phyloP scores from a whole-genome alignment of 2,113 vertebrate species.

The Xenopus borealis region DNA sequence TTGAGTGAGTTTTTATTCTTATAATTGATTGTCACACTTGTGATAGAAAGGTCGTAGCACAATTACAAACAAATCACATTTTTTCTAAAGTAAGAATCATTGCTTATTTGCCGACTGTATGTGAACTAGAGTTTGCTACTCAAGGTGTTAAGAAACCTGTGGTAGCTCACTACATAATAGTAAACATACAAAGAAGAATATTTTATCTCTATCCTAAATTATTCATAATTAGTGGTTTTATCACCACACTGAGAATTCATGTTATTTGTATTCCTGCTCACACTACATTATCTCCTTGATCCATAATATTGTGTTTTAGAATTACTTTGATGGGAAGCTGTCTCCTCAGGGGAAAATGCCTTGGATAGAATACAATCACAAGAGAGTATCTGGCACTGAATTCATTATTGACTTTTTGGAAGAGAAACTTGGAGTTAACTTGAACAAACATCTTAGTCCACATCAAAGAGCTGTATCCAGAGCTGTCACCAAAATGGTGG shows the following conservation, averaged over 20 bases:
- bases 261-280: neutral
- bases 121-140: neutral
- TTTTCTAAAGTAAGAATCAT: no score
- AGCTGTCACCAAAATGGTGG: conserved; percentile 91
- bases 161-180: no score
- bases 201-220: no score
- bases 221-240: neutral
- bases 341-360: conserved; percentile 97
- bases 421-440: conserved; percentile 91
- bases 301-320: conserved; percentile 63
- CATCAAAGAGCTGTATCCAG: conserved; percentile 87
- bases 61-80: no score
- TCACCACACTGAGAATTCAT: neutral
- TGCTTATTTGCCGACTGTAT: neutral
- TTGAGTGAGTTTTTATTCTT: no score
- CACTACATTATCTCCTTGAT: neutral
- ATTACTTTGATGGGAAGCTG: conserved; percentile 95
- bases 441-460: conserved; percentile 84
- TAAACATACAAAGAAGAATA: no score
- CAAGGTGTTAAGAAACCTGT: no score
- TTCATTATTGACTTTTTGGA: conserved; percentile 97
- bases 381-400: conserved; percentile 89
- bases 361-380: conserved; percentile 95
- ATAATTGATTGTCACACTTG: no score
- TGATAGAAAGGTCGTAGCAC: no score